phyloP scores from a whole-genome alignment of 1,140 invertebrate genomes.

The Apocrypta bakeri region DNA sequence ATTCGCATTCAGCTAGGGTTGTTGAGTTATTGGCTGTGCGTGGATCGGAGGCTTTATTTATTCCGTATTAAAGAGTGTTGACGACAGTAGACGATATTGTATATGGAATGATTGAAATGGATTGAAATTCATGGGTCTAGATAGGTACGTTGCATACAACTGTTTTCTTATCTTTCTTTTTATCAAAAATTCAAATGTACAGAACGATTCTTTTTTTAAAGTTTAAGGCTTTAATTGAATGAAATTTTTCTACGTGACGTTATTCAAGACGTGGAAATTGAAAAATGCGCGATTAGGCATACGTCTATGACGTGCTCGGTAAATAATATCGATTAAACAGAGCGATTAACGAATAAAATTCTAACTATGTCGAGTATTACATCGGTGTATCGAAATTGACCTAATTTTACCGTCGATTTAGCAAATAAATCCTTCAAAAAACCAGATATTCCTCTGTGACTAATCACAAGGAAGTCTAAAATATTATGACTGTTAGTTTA shows the following conservation, averaged over 20 bases:
- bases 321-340: not conserved
- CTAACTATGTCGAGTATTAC: not conserved
- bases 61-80: no score
- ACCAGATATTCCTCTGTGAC: no score
- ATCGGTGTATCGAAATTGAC: no score
- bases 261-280: not conserved
- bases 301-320: not conserved
- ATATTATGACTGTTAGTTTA: no score
- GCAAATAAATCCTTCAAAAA: no score
- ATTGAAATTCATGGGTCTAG: no score
- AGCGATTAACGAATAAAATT: not conserved
- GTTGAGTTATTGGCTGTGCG: not conserved
- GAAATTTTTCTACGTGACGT: not conserved
- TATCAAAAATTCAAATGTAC: not conserved
- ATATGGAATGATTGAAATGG: not conserved
- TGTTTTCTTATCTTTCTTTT: no score
- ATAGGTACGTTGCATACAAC: no score
- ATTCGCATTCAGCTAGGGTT: not conserved
- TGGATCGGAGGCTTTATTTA: not conserved
- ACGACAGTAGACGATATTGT: no score
- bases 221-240: not conserved
- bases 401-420: no score
- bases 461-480: conserved; percentile 18
- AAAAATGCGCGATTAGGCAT: not conserved
- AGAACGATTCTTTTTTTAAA: not conserved